These are phyloP conservation scores for Lagocephalus sceleratus DNA, from an alignment of 2,797 vertebrate species.

Conservation along the genomic window DNA sequence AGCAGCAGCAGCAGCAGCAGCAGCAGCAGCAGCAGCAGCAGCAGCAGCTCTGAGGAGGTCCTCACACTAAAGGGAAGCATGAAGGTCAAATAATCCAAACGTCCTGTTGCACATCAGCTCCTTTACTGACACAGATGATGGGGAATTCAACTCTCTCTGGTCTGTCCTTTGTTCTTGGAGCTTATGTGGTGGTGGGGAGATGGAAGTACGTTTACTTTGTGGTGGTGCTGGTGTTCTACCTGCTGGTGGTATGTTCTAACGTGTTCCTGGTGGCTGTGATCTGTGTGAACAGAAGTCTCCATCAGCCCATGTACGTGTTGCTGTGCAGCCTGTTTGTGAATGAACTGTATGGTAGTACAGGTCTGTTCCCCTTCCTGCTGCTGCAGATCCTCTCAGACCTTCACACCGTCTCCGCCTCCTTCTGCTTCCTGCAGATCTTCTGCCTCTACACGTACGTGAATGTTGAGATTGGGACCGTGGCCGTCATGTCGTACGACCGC, in stretches of 20 bases:
- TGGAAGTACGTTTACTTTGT: neutral
- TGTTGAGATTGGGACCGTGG: neutral
- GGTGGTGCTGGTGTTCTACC: neutral
- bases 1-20: too few species aligned
- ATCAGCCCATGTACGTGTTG: neutral
- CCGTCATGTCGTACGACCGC: constrained; percentile 43
- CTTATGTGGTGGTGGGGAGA: neutral
- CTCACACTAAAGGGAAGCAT: too few species aligned
- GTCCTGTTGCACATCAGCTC: neutral
- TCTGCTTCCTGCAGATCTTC: constrained; percentile 49
- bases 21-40: too few species aligned
- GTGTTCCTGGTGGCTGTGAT: neutral
- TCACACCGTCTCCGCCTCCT: neutral
- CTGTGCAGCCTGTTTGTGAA: neutral
- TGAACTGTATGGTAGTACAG: neutral
- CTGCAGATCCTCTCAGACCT: neutral
- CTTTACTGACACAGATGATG: neutral
- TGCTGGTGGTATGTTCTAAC: neutral
- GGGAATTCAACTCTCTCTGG: neutral
- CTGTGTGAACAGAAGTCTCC: neutral
- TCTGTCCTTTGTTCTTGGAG: neutral
- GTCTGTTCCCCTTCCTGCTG: neutral
- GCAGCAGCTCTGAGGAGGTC: too few species aligned
- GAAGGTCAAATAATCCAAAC: too few species aligned
- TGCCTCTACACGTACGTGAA: neutral